Conservation (phyloP, 1,140 invertebrate genomes). For the Augochlora pura region DNA sequence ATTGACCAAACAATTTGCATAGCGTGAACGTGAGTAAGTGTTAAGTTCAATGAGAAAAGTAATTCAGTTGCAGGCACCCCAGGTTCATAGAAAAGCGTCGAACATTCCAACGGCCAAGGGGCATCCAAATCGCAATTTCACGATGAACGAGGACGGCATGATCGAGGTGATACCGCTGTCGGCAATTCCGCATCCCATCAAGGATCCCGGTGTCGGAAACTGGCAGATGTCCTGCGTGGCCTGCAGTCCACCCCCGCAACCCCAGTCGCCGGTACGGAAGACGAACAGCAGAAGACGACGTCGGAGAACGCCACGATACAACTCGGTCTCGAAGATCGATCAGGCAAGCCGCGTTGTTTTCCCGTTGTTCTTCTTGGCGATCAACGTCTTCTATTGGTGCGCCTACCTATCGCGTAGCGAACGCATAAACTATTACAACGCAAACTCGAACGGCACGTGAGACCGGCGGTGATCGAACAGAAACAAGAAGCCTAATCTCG, state of each 20-base stretch:
- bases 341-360: slow-evolving; percentile 87
- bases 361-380: slow-evolving; percentile 87
- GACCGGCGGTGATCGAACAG: neutral
- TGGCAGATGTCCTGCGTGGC: slow-evolving; percentile 72
- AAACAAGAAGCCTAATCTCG: neutral
- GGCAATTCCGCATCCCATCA: slow-evolving; percentile 67
- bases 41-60: no score
- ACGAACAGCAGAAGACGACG: slow-evolving; percentile 76
- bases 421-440: slow-evolving; percentile 77
- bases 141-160: slow-evolving; percentile 62
- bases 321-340: slow-evolving; percentile 91
- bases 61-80: slow-evolving; percentile 15
- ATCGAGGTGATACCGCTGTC: slow-evolving; percentile 81
- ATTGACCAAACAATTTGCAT: no score
- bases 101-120: slow-evolving; percentile 46
- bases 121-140: slow-evolving; percentile 52
- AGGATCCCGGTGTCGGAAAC: slow-evolving; percentile 44
- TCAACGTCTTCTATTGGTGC: slow-evolving; percentile 91
- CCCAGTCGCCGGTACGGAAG: slow-evolving; percentile 68
- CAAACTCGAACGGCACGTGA: slow-evolving; percentile 40
- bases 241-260: slow-evolving; percentile 58
- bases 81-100: slow-evolving; percentile 60
- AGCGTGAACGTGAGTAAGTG: no score
- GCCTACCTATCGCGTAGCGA: slow-evolving; percentile 86
- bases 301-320: slow-evolving; percentile 84